Evolutionary conservation across 2,113 vertebrate genomes (phyloP).

Genomic region (Tenrec ecaudatus): DNA sequence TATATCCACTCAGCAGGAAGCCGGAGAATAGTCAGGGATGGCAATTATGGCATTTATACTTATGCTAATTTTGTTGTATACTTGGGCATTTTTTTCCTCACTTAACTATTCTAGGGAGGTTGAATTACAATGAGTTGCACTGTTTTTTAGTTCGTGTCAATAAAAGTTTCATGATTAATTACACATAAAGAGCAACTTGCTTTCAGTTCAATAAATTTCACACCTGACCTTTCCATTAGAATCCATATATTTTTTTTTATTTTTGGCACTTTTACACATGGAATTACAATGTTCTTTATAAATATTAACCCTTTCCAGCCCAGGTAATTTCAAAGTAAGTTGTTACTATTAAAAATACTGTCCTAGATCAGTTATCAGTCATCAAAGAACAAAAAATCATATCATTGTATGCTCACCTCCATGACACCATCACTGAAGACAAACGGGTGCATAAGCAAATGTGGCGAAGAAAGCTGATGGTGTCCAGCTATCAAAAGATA

Average conservation of each 20-base stretch:
- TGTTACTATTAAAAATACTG: background rate
- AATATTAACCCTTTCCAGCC: slow-evolving; percentile 10
- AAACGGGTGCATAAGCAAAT: too few species aligned
- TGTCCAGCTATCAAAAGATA: too few species aligned
- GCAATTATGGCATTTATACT: slow-evolving; percentile 24
- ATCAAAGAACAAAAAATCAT: too few species aligned
- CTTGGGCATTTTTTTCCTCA: background rate
- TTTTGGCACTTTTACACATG: slow-evolving; percentile 23
- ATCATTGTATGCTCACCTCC: too few species aligned
- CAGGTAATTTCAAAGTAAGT: slow-evolving; percentile 38
- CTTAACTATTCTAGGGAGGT: background rate
- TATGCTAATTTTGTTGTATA: background rate
- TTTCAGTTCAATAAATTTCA: slow-evolving; percentile 52
- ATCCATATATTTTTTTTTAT: slow-evolving; percentile 41
- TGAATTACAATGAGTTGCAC: background rate
- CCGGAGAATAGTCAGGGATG: background rate
- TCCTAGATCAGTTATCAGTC: too few species aligned
- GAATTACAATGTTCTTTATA: slow-evolving; percentile 20
- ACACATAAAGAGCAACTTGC: slow-evolving; percentile 7
- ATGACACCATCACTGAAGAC: too few species aligned
- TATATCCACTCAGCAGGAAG: background rate
- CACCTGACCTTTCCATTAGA: slow-evolving; percentile 58
- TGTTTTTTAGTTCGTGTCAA: background rate
- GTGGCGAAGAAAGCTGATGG: too few species aligned
- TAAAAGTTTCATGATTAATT: slow-evolving; percentile 21